Percentiles rank a stretch among this genome's conserved stretches.
These are phyloP conservation scores for Protodeltote pygarga DNA, from an alignment of 2,888 invertebrate genomes.

Conservation along the genomic window DNA sequence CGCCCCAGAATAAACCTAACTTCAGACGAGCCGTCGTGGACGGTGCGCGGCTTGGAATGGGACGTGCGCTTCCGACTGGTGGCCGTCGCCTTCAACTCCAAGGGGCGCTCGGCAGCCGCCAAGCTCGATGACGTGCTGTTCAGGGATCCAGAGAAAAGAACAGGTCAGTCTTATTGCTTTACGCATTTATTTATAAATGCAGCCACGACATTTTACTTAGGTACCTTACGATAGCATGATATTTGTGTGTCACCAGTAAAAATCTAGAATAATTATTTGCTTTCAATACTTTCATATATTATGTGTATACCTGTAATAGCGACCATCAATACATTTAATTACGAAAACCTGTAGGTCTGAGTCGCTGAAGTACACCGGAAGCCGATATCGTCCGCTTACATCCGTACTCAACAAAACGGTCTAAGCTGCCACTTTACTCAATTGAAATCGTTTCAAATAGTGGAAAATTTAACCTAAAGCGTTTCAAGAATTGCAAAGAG, in stretches of 20 bases:
- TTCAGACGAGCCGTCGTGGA: constrained; percentile 90
- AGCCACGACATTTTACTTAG: no score
- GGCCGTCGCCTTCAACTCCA: constrained; percentile 93
- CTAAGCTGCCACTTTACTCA: constrained; percentile 17
- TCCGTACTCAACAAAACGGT: constrained; percentile 10
- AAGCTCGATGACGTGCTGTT: constrained; percentile 92
- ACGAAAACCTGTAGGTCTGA: no score
- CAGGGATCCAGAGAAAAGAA: constrained; percentile 92
- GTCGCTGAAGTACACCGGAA: no score
- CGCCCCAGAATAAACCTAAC: constrained; percentile 87
- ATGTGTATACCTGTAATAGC: no score
- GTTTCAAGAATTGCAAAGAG: constrained; percentile 2
- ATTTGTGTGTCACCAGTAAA: no score
- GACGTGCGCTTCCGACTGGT: constrained; percentile 92
- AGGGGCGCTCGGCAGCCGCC: constrained; percentile 92
- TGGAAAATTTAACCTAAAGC: constrained; percentile 1
- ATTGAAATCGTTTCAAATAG: constrained; percentile 31
- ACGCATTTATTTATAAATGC: no score
- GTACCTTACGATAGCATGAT: no score
- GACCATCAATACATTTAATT: background rate
- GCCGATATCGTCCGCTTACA: constrained; percentile 5
- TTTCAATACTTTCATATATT: no score
- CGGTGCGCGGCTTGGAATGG: constrained; percentile 92
- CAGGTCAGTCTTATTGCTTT: constrained; percentile 86
- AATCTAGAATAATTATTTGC: no score